Evolutionary conservation across 2,888 invertebrate species (phyloP).

Genomic region (Acrobasis repandana): DNA sequence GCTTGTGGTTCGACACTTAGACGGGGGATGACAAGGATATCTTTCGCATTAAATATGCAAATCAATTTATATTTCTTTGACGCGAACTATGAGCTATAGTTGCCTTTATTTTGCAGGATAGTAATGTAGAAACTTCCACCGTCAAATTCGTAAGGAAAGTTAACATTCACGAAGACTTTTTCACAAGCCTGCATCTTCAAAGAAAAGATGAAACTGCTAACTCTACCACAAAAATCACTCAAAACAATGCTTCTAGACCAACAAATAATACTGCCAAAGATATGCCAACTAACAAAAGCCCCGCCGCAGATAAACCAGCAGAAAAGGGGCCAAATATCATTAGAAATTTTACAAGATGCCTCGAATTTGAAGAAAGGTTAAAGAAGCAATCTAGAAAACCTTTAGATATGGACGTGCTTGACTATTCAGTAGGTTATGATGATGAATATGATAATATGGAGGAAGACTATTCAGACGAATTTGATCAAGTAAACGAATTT

Average conservation of each 20-base stretch:
- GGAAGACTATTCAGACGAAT: conserved; percentile 30
- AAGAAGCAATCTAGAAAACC: conserved; percentile 30
- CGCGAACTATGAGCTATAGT: neutral
- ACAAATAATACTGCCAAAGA: neutral
- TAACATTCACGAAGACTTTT: conserved; percentile 7
- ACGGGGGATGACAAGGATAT: no score
- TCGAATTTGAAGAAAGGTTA: conserved; percentile 45
- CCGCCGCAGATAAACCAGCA: conserved; percentile 2
- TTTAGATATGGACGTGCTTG: conserved; percentile 25
- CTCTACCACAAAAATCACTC: neutral
- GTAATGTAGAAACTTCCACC: neutral
- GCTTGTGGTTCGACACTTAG: no score
- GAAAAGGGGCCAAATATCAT: conserved; percentile 42
- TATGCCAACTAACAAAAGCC: neutral
- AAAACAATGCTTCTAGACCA: neutral
- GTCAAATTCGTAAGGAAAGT: conserved; percentile 13
- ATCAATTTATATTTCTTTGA: no score
- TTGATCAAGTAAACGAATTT: conserved; percentile 32
- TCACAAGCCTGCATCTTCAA: conserved; percentile 9
- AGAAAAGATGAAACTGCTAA: neutral
- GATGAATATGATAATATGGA: conserved; percentile 27
- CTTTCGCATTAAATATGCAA: no score
- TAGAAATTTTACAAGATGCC: conserved; percentile 46
- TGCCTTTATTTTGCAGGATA: conserved; percentile 1
- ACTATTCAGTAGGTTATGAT: conserved; percentile 22